Conservation (phyloP, 2,888 invertebrate genomes). For the Podabrus alpinus region DNA sequence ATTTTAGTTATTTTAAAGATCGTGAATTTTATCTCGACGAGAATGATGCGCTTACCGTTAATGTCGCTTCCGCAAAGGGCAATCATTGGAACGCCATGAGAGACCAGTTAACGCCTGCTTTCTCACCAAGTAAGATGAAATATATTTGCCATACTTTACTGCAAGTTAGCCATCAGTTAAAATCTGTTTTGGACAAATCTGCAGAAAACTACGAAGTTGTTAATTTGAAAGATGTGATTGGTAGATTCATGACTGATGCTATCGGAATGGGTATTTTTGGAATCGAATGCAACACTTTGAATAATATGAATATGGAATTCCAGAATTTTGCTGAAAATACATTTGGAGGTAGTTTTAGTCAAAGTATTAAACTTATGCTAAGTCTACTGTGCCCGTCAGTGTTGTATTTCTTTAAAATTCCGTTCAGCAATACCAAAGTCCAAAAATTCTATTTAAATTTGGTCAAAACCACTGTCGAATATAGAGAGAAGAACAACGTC, state of each 20-base stretch:
- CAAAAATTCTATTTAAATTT: constrained; percentile 1
- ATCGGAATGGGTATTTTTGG: constrained; percentile 52
- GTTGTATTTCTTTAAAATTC: not conserved
- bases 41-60: constrained; percentile 50
- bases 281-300: constrained; percentile 55
- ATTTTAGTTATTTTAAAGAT: constrained; percentile 55
- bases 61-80: constrained; percentile 51
- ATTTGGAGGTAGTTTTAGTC: constrained; percentile 28
- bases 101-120: constrained; percentile 57
- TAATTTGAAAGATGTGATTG: constrained; percentile 39
- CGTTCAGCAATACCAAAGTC: not conserved
- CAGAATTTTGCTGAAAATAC: constrained; percentile 41
- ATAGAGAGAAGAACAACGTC: constrained; percentile 8
- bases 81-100: constrained; percentile 58
- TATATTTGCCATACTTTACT: constrained; percentile 55
- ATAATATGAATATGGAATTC: constrained; percentile 46
- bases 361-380: not conserved
- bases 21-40: constrained; percentile 52
- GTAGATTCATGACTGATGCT: constrained; percentile 50
- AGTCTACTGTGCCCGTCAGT: not conserved
- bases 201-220: constrained; percentile 2
- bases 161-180: constrained; percentile 45
- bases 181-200: constrained; percentile 32
- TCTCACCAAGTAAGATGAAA: constrained; percentile 59
- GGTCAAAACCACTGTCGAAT: not conserved